phyloP scores from a whole-genome alignment of 2,113 vertebrate genomes.

The Martes martes region DNA sequence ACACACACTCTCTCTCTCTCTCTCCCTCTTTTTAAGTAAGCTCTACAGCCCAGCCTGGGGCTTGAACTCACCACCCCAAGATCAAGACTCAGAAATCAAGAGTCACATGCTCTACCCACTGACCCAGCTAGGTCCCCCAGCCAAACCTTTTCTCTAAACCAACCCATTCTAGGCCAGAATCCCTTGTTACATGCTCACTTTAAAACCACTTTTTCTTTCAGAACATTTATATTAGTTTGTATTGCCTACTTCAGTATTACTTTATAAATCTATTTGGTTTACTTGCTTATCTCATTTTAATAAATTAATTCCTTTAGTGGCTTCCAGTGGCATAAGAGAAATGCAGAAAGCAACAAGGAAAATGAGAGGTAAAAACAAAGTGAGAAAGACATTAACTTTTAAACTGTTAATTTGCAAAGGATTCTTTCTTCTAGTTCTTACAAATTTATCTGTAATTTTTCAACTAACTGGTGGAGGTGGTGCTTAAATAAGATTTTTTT shows the following conservation, averaged over 20 bases:
- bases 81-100: not conserved
- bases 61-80: not conserved
- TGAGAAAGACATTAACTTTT: conserved; percentile 18
- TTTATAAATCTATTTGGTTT: conserved; percentile 21
- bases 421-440: not conserved
- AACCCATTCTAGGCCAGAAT: not conserved
- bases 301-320: not conserved
- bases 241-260: not conserved
- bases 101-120: not conserved
- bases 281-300: conserved; percentile 2
- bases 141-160: not conserved
- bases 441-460: not conserved
- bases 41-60: not conserved
- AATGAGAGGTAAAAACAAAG: not conserved
- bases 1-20: no score
- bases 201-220: not conserved
- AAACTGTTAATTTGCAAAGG: not conserved
- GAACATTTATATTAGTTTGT: not conserved
- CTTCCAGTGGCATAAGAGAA: not conserved
- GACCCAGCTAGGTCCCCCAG: not conserved
- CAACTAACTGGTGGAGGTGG: not conserved
- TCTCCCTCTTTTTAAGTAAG: not conserved
- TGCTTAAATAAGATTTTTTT: not conserved
- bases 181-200: not conserved
- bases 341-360: not conserved